Percentiles rank a stretch among this genome's conserved stretches.
phyloP scores from a whole-genome alignment of 1,140 invertebrate species.

The Aphaenogaster rudis region DNA sequence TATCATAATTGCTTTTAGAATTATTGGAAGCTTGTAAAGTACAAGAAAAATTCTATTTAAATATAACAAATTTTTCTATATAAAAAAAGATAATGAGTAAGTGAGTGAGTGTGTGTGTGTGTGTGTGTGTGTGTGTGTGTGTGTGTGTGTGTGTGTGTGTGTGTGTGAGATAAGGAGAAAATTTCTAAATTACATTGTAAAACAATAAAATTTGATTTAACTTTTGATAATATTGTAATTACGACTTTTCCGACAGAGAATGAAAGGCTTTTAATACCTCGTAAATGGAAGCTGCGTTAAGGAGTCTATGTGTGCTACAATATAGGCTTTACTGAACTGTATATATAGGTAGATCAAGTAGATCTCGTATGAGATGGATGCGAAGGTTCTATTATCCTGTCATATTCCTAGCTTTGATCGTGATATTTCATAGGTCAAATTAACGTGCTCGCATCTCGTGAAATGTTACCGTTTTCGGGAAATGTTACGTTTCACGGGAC shows the following conservation, averaged over 20 bases:
- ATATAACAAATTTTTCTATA: neutral
- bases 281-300: slow-evolving; percentile 51
- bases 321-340: slow-evolving; percentile 40
- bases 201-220: slow-evolving; percentile 30
- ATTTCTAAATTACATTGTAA: neutral
- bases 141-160: too few relatives aligned
- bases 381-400: slow-evolving; percentile 1
- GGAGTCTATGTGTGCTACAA: slow-evolving; percentile 14
- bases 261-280: slow-evolving; percentile 50
- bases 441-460: neutral
- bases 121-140: too few relatives aligned
- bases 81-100: neutral
- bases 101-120: neutral
- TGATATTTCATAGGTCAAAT: slow-evolving; percentile 40
- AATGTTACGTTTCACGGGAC: slow-evolving; percentile 22
- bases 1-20: neutral
- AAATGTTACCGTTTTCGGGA: slow-evolving; percentile 12
- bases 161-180: neutral
- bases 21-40: neutral
- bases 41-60: neutral
- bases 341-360: slow-evolving; percentile 47
- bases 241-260: slow-evolving; percentile 20
- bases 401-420: slow-evolving; percentile 34
- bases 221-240: slow-evolving; percentile 46
- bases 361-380: slow-evolving; percentile 7